These are phyloP conservation scores for Actinopyga echinites DNA, from an alignment of 53 echinoderm and acorn worm genomes.

Conservation along the genomic window DNA sequence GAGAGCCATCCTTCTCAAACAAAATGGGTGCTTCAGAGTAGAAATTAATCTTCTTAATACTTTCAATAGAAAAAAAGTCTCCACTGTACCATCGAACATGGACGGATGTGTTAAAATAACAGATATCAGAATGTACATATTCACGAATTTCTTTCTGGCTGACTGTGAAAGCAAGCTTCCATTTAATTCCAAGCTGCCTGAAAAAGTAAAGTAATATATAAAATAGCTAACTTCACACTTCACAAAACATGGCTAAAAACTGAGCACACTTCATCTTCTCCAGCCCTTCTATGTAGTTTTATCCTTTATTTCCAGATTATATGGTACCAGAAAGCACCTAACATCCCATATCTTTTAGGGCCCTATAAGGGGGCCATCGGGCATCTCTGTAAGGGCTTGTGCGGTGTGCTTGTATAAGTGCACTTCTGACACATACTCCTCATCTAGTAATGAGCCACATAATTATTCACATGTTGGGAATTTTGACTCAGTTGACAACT, in stretches of 20 bases:
- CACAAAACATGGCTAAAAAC: neutral
- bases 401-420: too few species aligned
- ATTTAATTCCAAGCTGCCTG: conserved; percentile 80
- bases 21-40: conserved; percentile 74
- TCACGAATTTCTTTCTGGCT: conserved; percentile 45
- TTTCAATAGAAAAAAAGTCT: conserved; percentile 68
- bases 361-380: too few species aligned
- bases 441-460: too few species aligned
- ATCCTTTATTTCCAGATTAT: too few species aligned
- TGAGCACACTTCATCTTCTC: too few species aligned
- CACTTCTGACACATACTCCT: too few species aligned
- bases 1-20: conserved; percentile 71
- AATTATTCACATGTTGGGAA: too few species aligned
- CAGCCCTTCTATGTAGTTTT: too few species aligned
- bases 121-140: conserved; percentile 67
- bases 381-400: too few species aligned
- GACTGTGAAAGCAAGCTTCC: conserved; percentile 76
- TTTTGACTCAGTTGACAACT: too few species aligned
- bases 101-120: conserved; percentile 65
- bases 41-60: conserved; percentile 51
- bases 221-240: neutral
- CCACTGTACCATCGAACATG: conserved; percentile 86
- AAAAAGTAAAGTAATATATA: neutral
- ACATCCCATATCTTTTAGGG: too few species aligned
- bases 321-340: too few species aligned